Conservation (phyloP, 1,140 invertebrate species). For the Diplogasteroides magnus region DNA sequence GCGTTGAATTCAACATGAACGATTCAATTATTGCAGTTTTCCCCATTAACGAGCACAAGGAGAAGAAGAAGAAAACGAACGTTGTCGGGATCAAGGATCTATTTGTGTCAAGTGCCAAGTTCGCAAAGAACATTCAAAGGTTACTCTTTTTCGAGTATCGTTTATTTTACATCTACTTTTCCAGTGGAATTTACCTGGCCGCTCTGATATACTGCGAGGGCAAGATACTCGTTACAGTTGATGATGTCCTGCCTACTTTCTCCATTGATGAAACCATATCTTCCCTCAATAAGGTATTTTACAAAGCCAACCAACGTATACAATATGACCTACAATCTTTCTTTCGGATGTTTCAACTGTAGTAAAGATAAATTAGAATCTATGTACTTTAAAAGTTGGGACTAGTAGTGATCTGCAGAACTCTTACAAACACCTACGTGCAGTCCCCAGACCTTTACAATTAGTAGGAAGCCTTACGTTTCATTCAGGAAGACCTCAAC, state of each 20-base stretch:
- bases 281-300: conserved; percentile 83
- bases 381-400: no score
- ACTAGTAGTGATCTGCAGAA: no score
- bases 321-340: no score
- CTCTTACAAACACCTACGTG: no score
- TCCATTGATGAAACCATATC: conserved; percentile 23
- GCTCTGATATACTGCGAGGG: conserved; percentile 88
- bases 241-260: conserved; percentile 84
- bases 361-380: no score
- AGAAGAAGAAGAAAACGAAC: conserved; percentile 77
- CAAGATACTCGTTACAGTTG: conserved; percentile 85
- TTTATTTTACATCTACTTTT: conserved; percentile 12
- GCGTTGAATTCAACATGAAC: no score
- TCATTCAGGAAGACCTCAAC: conserved; percentile 81
- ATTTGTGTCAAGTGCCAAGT: conserved; percentile 86
- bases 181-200: conserved; percentile 81
- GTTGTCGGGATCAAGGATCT: conserved; percentile 89
- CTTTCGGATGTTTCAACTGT: no score
- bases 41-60: conserved; percentile 20
- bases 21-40: conserved; percentile 16
- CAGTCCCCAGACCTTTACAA: no score
- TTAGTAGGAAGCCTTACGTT: no score
- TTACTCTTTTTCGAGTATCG: neutral
- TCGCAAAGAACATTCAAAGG: conserved; percentile 56
- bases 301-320: no score